Base-by-base conservation (phyloP, 1,140 invertebrate genomes). In the Drosophila takahashii region DNA sequence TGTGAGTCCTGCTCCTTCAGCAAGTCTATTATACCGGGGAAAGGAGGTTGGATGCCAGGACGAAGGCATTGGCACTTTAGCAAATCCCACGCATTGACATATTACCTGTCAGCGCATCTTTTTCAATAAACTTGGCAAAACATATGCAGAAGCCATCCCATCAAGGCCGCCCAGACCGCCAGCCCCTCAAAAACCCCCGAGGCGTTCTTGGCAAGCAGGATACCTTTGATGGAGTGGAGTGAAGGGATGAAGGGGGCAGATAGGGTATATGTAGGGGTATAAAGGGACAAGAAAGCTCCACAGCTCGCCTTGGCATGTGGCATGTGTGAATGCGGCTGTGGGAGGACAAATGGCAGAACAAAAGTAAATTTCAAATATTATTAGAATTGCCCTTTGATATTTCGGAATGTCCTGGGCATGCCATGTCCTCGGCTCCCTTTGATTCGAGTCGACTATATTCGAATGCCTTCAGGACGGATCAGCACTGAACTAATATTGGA, bases 121-220 rank as follows among this genome's bases (percentile, higher is more conserved):
- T 90, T 90, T 90, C 87, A 90, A 90, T 90, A 90, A 90, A 87
- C 80, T 87, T 89, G 79, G 79, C 79, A 83, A 87, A 87, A 89
- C 83, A 89, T 87, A 81, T 87, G 79, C 66, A 58, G 26, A 77
- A 61, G 39, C 60, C 62, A 59, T 29, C 52, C 45, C 42, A n/a
- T 32, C 44, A 62, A 66, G 57, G 44, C n/a, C n/a, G 39, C n/a
- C 1, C 39, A 8, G 13, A 5, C 6, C 32, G 7, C 9, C 22
- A 10, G 13, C 44, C 13, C 5, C 48, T 32, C 10, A 32, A 26
- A 18, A 39, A 16, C 32, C 42, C 50, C 53, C 64, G 18, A 32
- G 72, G 72, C 52, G 52, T 29, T 60, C 54, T 60, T 71, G 64
- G 67, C 65, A 57, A 70, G 42, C 50, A 70, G 67, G 51, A 70